phyloP scores from a whole-genome alignment of 2,113 vertebrate genomes.

The Arenaria interpres region DNA sequence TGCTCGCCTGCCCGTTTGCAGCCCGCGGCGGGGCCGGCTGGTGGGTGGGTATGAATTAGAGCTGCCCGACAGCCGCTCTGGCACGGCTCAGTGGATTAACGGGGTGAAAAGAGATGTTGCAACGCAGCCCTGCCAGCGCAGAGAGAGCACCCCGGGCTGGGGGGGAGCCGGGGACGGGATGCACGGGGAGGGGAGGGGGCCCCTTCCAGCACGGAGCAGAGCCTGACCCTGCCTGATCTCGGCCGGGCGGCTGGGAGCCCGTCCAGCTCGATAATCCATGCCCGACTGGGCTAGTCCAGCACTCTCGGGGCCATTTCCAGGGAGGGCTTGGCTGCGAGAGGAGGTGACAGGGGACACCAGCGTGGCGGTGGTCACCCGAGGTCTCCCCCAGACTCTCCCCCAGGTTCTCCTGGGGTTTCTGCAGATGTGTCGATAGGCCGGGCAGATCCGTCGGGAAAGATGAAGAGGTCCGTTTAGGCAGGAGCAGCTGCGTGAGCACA shows the following conservation, averaged over 20 bases:
- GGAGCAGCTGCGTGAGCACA: not conserved
- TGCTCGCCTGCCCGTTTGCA: not conserved
- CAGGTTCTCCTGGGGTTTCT: no score
- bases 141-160: not conserved
- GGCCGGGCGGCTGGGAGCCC: not conserved
- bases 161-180: not conserved
- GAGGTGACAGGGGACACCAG: not conserved
- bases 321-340: not conserved
- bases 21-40: rapidly evolving
- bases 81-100: rapidly evolving
- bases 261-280: not conserved
- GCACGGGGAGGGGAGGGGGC: not conserved
- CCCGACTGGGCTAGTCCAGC: not conserved
- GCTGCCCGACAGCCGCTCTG: not conserved
- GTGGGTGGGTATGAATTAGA: not conserved
- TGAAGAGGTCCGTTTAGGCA: not conserved
- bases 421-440: rapidly evolving
- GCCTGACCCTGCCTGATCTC: not conserved
- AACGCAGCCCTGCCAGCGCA: not conserved
- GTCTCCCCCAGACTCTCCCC: not conserved
- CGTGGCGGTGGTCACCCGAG: rapidly evolving
- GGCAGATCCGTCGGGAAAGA: not conserved
- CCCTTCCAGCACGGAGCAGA: not conserved
- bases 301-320: not conserved
- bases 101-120: not conserved